A percentile compares a stretch with the other conserved stretches of the same genome.
Evolutionary conservation across 2,113 vertebrate genomes (phyloP).

Genomic region (Eulemur macaco): DNA sequence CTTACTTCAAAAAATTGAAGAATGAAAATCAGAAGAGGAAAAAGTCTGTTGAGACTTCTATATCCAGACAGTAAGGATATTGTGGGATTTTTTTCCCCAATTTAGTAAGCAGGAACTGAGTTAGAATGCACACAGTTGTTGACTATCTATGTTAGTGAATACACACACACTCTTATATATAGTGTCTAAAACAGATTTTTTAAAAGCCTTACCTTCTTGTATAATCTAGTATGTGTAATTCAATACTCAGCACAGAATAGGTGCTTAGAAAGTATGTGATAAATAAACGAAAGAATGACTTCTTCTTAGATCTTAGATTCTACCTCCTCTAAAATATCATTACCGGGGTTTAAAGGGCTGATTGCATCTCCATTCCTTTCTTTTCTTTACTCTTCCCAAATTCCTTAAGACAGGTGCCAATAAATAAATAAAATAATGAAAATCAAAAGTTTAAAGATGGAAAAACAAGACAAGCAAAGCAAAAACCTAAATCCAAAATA

Average conservation of each 20-base stretch:
- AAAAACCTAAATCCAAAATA: background rate
- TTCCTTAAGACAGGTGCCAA: background rate
- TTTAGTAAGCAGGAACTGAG: background rate
- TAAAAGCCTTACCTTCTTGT: background rate
- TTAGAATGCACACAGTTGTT: background rate
- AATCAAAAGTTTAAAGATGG: background rate
- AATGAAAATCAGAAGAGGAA: constrained; percentile 34
- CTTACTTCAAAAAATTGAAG: constrained; percentile 31
- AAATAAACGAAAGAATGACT: background rate
- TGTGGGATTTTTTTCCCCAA: background rate
- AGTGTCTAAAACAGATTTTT: background rate
- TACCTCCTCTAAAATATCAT: background rate
- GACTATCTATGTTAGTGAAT: background rate
- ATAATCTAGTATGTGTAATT: background rate
- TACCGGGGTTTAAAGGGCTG: background rate
- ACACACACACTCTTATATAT: background rate
- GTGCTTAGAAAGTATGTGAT: background rate
- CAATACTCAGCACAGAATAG: background rate
- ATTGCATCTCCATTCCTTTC: background rate
- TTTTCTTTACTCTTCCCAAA: background rate
- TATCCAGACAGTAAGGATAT: background rate
- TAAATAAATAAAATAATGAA: background rate
- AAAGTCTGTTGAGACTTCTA: background rate
- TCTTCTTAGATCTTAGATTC: background rate
- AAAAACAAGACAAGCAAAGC: background rate